Percentiles rank a stretch among this genome's conserved stretches.
phyloP scores from a whole-genome alignment of 2,888 invertebrate genomes.

The Hydrotaea cyrtoneurina region DNA sequence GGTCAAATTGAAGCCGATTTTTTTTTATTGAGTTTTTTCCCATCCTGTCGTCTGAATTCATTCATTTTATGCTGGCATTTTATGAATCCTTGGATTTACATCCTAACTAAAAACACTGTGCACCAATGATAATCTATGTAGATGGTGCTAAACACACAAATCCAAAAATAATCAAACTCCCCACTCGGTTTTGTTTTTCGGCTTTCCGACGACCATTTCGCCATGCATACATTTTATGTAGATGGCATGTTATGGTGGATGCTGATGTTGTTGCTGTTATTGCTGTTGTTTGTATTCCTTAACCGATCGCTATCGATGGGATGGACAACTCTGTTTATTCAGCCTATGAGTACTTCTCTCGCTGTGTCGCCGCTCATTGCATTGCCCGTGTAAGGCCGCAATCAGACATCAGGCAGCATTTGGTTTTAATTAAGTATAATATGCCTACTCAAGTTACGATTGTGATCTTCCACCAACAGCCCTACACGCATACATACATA shows the following conservation, averaged over 20 bases:
- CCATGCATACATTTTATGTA: conserved; percentile 9
- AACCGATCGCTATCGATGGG: conserved; percentile 63
- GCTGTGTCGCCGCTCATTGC: conserved; percentile 26
- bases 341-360: neutral
- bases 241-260: conserved; percentile 13
- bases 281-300: conserved; percentile 35
- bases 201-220: neutral
- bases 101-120: too few species aligned
- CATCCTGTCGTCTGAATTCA: too few species aligned
- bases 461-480: conserved; percentile 65
- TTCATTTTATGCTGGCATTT: too few species aligned
- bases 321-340: conserved; percentile 63
- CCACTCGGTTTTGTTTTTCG: neutral
- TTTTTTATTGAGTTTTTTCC: too few species aligned
- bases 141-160: conserved; percentile 8
- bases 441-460: conserved; percentile 71
- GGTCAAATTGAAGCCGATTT: too few species aligned
- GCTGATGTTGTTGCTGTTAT: neutral
- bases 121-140: neutral
- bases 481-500: neutral
- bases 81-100: too few species aligned
- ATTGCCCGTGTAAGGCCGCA: conserved; percentile 5
- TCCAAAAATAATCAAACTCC: conserved; percentile 43
- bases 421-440: conserved; percentile 71
- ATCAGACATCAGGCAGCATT: conserved; percentile 57